Conservation (phyloP, 1,140 invertebrate genomes). For the Druon quercuslanigerum region DNA sequence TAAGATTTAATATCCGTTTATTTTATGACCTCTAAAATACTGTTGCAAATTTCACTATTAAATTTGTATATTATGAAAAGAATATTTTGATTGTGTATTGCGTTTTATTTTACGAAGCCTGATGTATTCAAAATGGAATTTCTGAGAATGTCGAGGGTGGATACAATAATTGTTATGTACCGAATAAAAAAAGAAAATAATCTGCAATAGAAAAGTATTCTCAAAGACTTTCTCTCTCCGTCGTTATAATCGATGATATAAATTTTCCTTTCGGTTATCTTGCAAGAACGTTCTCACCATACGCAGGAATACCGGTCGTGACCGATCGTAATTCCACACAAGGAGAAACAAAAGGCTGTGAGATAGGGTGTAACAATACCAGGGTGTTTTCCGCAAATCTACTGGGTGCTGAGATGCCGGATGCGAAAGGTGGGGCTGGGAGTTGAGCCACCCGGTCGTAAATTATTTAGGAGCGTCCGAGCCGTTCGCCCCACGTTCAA, state of each 20-base stretch:
- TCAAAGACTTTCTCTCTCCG: slow-evolving; percentile 7
- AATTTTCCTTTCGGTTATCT: slow-evolving; percentile 28
- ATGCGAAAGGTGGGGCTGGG: background rate
- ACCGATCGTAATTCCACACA: slow-evolving; percentile 7
- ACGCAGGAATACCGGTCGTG: slow-evolving; percentile 4
- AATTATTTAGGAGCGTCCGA: slow-evolving; percentile 70
- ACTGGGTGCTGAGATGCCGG: slow-evolving; percentile 5
- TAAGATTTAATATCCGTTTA: background rate
- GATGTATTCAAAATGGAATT: slow-evolving; percentile 8
- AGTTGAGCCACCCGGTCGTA: slow-evolving; percentile 58
- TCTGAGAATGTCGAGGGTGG: background rate
- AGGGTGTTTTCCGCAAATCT: slow-evolving; percentile 54
- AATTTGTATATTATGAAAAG: background rate
- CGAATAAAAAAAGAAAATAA: background rate
- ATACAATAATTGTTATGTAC: slow-evolving; percentile 26
- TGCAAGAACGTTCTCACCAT: slow-evolving; percentile 1
- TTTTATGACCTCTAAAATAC: background rate
- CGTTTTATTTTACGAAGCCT: background rate
- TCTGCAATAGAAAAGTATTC: slow-evolving; percentile 21
- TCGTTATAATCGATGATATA: slow-evolving; percentile 24
- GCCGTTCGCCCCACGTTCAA: slow-evolving; percentile 43
- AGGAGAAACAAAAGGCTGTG: background rate
- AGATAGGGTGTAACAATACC: slow-evolving; percentile 32
- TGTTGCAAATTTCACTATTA: too few species aligned
- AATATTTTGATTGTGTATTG: background rate